Evolutionary conservation across 2,113 vertebrate genomes (phyloP), one percentile per base, ranked within the genome.

Genomic region (Tragelaphus imberbis): DNA sequence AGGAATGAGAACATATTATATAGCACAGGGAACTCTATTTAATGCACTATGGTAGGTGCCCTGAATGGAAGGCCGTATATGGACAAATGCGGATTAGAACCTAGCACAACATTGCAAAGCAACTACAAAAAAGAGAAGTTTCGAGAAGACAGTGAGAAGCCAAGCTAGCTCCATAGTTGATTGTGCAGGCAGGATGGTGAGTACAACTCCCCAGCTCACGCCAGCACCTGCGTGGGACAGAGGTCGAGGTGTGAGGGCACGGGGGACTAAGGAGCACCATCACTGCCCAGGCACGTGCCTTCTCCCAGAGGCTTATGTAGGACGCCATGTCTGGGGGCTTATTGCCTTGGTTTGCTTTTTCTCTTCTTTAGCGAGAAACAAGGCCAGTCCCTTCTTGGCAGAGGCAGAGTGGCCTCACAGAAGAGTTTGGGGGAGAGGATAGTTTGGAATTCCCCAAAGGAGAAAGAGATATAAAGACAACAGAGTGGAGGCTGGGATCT

Each of bases 361-460:
- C n/a, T 89, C 81, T 82, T 80, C 53, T 82, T 68, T 25, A 94
- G 88, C 51, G 49, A 87, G 28, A 90, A 44, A 36, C 9, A 49
- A 82, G 7, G 17, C 53, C 27, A 28, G 30, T 68, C 4, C 7
- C n/a, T 17, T 40, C 21, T 81, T 58, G 53, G 30, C 51, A 33
- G 51, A 90, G 33, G 25, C 14, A 36, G 44, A 58, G 86, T 51
- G 55, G 36, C 58, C 71, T 40, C 58, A 25, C 2, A 6, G 16
- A n/a, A 93, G 55, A 11, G 7, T 79, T 49, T 81, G 11, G 30
- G 36, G 44, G 56, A 77, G 30, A 40, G 71, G 21, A 87, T 16
- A 36, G 3, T 44, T 80, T 87, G 90, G 65, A 84, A 55, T 82
- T 53, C 51, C 47, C 36, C 47, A 36, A 55, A 88, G 36, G 63